Evolutionary conservation across 2,888 invertebrate species (phyloP), one percentile per base, ranked within the genome.

Genomic region (Rotaria socialis): DNA sequence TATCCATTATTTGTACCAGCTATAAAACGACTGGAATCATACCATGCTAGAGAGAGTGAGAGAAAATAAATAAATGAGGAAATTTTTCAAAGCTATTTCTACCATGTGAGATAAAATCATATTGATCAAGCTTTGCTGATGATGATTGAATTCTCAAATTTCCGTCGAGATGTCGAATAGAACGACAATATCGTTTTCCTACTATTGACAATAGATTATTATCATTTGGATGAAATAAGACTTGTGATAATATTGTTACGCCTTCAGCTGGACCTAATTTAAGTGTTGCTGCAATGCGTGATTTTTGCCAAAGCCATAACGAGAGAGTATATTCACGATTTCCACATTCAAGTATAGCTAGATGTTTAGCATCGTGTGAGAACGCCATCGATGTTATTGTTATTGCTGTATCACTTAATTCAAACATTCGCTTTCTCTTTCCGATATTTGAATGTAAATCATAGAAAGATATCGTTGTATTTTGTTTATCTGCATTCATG

Each of bases 31-130:
- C 5, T 80, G 14, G 80, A 35, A 80, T 80, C 80, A 80, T 80
- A 80, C 80, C 80, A 80, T n/a, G 80, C 80, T 80, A 50, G 7
- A 80, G 4, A 22, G 6, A 22, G 19, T 2, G 41, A 41, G 41
- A 75, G 41, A 41, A 41, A 35, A 1, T 35, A 35, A 75, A 35
- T 19, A 4, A 41, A 22, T 41, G 4, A 7, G 19, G 11, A 75
- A 22, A 16, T 2, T 43, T 43, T 41, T 35, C 35, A n/a, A 58
- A 11, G 19, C 22, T 55, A 6, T 19, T 27, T 16, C 47, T 47
- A 80, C 80, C 80, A n/a, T 80, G 80, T n/a, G 47, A 80, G 0
- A 80, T 80, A 47, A 80, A 80, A 80, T 80, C 80, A 80, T 80
- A 80, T 47, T 47, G 43, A 47, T 80, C 80, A 24, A 80, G 47